Evolutionary conservation across 92 coral and sea anemone genomes (phyloP).

Genomic region (Phenganax subtilis): DNA sequence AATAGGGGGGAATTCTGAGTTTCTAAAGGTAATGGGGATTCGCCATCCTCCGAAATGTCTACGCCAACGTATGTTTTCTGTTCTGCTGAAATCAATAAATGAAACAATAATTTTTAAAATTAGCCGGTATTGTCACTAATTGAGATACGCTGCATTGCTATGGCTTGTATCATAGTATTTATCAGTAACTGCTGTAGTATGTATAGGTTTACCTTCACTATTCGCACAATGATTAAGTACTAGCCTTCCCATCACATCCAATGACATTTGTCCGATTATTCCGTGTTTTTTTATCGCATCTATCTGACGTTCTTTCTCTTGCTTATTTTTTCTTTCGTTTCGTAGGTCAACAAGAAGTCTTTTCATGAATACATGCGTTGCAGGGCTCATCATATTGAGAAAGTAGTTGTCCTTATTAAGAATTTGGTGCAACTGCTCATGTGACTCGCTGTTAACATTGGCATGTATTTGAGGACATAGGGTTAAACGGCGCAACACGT

Average conservation of each 20-base stretch:
- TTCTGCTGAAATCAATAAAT: no score
- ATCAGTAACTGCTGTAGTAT: background rate
- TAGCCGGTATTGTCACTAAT: no score
- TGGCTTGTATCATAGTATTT: background rate
- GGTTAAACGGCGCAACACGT: slow-evolving; percentile 41
- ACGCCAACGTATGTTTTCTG: no score
- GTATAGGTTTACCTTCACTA: background rate
- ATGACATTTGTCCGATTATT: background rate
- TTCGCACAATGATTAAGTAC: background rate
- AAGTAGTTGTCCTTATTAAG: slow-evolving; percentile 49
- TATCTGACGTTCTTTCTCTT: background rate
- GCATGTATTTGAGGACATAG: slow-evolving; percentile 50
- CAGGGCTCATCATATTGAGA: slow-evolving; percentile 55
- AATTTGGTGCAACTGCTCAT: slow-evolving; percentile 47
- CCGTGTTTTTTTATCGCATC: slow-evolving; percentile 3
- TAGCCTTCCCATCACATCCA: slow-evolving; percentile 9
- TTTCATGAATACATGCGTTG: slow-evolving; percentile 53
- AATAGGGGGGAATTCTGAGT: no score
- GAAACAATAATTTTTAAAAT: no score
- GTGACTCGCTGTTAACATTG: slow-evolving; percentile 41
- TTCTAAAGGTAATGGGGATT: no score
- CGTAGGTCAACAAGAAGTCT: slow-evolving; percentile 44
- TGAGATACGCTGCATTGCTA: background rate
- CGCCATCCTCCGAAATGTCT: no score
- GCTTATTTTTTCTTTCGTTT: slow-evolving; percentile 33